Base-by-base conservation (phyloP, 2,888 invertebrate genomes). In the Nebria salina region DNA sequence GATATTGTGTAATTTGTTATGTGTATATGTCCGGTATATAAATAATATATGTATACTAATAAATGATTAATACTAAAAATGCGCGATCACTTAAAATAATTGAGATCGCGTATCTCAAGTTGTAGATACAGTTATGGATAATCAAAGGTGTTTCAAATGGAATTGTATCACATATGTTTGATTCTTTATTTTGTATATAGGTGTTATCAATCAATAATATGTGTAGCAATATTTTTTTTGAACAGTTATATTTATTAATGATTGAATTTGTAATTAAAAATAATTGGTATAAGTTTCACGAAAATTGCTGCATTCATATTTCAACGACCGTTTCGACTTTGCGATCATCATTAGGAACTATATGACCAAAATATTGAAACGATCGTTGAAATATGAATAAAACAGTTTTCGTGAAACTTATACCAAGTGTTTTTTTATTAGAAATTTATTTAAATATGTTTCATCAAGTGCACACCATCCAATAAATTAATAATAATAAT, bases 191-290 rank as follows among this genome's bases (percentile, higher is more conserved):
- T 34, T 34, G 1, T 34, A 11, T 8, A 54, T 54, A 11, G 8
- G 11, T 54, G 11, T 54, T 4, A 8, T 11, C 54, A 54, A 54
- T 70, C 26, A 26, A 25, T 70, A 70, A 70, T 70, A 25, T 54
- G 1, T 66, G 25, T 70, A 26, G 26, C 15, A 25, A 70, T 70
- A 26, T 70, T 34, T 26, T 2, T 13, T 70, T 25, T 70, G 2
- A 70, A 70, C 25, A 70, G 25, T 70, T 70, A 15, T 70, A 25
- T 68, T 65, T 68, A 68, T 68, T 68, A 11, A 25, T 70, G 8
- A 70, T 70, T 70, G 34, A 20, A 34, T 34, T 70, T 66, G 15
- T 20, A 66, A 20, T 66, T 66, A 66, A 66, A 20, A 25, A 20
- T n/a, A 11, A 13, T 13, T 66, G 9, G 15, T 20, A 20, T 20